Base-by-base conservation (phyloP, 1,140 invertebrate species). In the Aphaenogaster rudis region DNA sequence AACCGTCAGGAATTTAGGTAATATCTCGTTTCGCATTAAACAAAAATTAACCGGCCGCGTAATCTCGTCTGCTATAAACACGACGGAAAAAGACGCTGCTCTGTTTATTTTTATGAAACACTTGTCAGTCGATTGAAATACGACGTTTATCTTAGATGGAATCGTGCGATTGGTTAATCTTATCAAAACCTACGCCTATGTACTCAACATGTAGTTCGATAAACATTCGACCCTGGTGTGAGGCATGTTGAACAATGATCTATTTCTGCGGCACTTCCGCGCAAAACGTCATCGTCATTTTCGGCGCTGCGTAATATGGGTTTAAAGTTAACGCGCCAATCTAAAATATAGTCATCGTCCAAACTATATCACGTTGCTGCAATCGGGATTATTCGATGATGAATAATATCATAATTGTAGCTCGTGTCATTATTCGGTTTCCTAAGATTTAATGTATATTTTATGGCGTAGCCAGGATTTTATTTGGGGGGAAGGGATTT, bases 1-100 rank as follows among this genome's bases (percentile, higher is more conserved):
- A 91, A 91, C 90, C 33, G n/a, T 39, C 36, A 74, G 72, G 89
- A 91, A 90, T 91, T 90, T 72, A 91, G 87, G 66, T 88, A 28
- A 28, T 28, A 88, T 69, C 63, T 13, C 50, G 48, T 54, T 52
- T 42, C 17, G 36, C 28, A n/a, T 54, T 39, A 57, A 81, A 21
- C 9, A 48, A 36, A 81, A 45, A 28, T 28, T 39, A 15, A 71
- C 17, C 50, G 9, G 13, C 33, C 61, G 66, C 39, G 11, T 45
- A 81, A 71, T 50, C 66, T 28, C 57, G 66, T 13, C 11, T 0
- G 7, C 3, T 15, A 11, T 7, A 9, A 17, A 42, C 57, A 2
- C 9, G 9, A 0, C 3, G 13, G 4, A 2, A 21, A 17, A 39
- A 28, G 21, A 36, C 28, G 6, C 0, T 4, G 9, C 9, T 28